Base-by-base conservation (phyloP, 30 jellyfish, hydroid and myxozoan genomes). In the Aurelia sp. region DNA sequence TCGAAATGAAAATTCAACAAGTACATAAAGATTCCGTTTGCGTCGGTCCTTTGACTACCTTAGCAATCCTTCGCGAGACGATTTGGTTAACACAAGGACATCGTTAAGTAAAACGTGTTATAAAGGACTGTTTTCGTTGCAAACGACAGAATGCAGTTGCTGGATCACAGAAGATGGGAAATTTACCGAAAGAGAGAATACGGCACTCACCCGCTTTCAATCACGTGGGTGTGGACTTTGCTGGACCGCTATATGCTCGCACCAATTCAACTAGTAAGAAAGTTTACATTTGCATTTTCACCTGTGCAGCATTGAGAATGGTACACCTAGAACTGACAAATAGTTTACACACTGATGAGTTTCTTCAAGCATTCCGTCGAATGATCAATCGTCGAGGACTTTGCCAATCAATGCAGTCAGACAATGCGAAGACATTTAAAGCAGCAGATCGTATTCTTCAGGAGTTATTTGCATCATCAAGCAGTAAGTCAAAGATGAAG, bases 231-330 rank as follows among this genome's bases (percentile, higher is more conserved):
- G n/a, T n/a, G n/a, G n/a, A n/a, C n/a, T n/a, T n/a, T n/a, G n/a
- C n/a, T n/a, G n/a, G n/a, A n/a, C n/a, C n/a, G n/a, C n/a, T n/a
- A n/a, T n/a, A n/a, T n/a, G n/a, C n/a, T n/a, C n/a, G n/a, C n/a
- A n/a, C n/a, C n/a, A n/a, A n/a, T n/a, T n/a, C n/a, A n/a, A n/a
- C n/a, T n/a, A n/a, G n/a, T 17, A 17, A 31, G 48, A 84, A 84
- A 57, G 86, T 27, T 51, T 84, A 84, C 57, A 57, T 57, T 7
- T 13, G 67, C 67, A 20, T 84, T 4, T 60, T 67, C 53, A 67
- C 91, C 20, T 82, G 91, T 69, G 90, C 92, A 20, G 19, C 85
- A 15, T 31, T 77, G 38, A 71, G 92, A 11, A 52, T 88, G 51
- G 40, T 68, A n/a, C 90, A 81, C 51, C 80, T 71, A 33, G 82